A percentile compares a stretch with the other conserved stretches of the same genome.
Evolutionary conservation across 1,140 invertebrate genomes (phyloP).

Genomic region (Atopsyche davidsoni): DNA sequence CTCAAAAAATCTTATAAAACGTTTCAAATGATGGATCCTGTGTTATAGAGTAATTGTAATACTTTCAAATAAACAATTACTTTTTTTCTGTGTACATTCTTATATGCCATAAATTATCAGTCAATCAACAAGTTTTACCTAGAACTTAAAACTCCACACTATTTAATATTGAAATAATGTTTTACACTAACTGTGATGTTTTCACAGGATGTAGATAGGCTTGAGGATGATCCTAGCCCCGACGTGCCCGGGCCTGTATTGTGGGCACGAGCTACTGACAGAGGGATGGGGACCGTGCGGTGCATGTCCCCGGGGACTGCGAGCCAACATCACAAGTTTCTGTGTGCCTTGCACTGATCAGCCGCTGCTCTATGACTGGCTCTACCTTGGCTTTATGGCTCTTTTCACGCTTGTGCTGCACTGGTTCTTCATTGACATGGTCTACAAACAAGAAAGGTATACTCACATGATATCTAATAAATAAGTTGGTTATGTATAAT

Average conservation of each 20-base stretch:
- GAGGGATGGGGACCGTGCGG: constrained; percentile 70
- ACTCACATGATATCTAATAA: not conserved
- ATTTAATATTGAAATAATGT: no score
- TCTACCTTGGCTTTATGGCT: constrained; percentile 91
- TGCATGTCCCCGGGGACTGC: constrained; percentile 77
- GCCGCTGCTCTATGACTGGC: constrained; percentile 85
- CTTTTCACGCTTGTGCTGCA: constrained; percentile 79
- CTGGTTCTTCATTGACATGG: constrained; percentile 86
- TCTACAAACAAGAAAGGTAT: constrained; percentile 68
- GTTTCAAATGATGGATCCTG: no score
- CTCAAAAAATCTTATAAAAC: no score
- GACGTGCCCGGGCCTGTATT: constrained; percentile 80
- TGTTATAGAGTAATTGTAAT: no score
- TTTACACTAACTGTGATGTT: no score
- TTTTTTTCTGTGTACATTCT: no score
- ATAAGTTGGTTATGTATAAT: not conserved
- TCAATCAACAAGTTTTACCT: no score
- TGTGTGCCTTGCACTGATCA: constrained; percentile 73
- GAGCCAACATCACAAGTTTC: constrained; percentile 53
- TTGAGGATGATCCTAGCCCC: constrained; percentile 27
- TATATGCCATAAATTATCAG: no score
- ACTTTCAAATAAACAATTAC: no score
- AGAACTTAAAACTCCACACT: no score
- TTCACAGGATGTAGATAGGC: no score
- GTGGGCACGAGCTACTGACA: constrained; percentile 71